Conservation (phyloP, 2,888 invertebrate species). For the Euplexia lucipara region DNA sequence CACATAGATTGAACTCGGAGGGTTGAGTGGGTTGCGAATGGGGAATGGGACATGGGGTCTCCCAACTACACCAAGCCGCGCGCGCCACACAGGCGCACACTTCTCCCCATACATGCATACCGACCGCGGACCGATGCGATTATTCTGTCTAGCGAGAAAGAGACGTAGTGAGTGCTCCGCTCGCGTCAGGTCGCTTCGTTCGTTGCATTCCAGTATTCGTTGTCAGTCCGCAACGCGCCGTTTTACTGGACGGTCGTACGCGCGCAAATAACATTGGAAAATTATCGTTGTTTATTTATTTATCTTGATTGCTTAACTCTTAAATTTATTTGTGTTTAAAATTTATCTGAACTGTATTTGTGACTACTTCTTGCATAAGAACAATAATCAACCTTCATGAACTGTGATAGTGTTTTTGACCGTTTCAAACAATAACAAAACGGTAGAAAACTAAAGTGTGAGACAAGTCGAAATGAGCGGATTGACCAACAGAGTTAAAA, state of each 20-base stretch:
- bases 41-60: slow-evolving; percentile 62
- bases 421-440: slow-evolving; percentile 84
- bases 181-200: slow-evolving; percentile 75
- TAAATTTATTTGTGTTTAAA: slow-evolving; percentile 65
- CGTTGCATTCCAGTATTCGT: slow-evolving; percentile 70
- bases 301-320: slow-evolving; percentile 77
- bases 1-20: slow-evolving; percentile 64
- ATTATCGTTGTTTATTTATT: slow-evolving; percentile 77
- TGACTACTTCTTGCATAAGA: slow-evolving; percentile 60
- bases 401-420: slow-evolving; percentile 84
- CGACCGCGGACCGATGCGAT: slow-evolving; percentile 74
- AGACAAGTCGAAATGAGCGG: slow-evolving; percentile 90
- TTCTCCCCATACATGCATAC: slow-evolving; percentile 53
- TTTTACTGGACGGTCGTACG: slow-evolving; percentile 78
- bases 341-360: slow-evolving; percentile 57
- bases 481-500: slow-evolving; percentile 90
- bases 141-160: slow-evolving; percentile 87
- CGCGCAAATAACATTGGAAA: slow-evolving; percentile 67
- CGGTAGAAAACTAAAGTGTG: slow-evolving; percentile 80
- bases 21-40: slow-evolving; percentile 63
- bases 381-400: slow-evolving; percentile 78
- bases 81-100: slow-evolving; percentile 62
- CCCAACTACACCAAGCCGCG: slow-evolving; percentile 58
- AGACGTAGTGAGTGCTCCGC: slow-evolving; percentile 81
- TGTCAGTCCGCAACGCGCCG: slow-evolving; percentile 86